These are phyloP conservation scores for Lepidocolaptes lacrymiger DNA, from an alignment of 2,797 vertebrate species.

Conservation along the genomic window DNA sequence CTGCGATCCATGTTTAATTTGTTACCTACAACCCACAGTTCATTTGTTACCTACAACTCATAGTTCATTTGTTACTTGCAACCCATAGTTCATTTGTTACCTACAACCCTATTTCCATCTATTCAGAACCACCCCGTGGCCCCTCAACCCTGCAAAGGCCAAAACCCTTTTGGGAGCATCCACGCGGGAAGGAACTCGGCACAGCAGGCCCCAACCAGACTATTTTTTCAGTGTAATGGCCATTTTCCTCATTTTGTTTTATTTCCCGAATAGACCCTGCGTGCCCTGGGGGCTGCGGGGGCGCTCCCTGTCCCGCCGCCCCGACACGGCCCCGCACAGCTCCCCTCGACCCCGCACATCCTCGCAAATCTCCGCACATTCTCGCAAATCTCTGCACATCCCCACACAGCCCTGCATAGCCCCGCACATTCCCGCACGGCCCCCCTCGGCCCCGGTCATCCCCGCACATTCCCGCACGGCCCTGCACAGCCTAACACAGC, in stretches of 20 bases:
- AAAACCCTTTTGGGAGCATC: background rate
- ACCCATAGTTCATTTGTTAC: background rate
- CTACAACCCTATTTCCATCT: background rate
- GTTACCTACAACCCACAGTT: too few species aligned
- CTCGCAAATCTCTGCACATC: too few species aligned
- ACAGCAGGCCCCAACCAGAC: background rate
- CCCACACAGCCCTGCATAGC: too few species aligned
- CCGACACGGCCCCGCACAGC: background rate
- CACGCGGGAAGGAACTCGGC: accelerated
- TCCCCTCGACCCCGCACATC: background rate
- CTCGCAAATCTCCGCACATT: background rate
- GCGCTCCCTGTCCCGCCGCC: background rate
- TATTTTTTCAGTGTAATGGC: background rate
- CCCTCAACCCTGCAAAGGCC: accelerated
- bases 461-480: too few species aligned
- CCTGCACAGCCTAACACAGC: background rate
- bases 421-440: too few species aligned
- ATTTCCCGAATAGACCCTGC: accelerated
- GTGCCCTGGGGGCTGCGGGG: background rate
- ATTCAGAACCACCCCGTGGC: background rate
- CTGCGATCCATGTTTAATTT: accelerated
- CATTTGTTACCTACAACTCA: accelerated
- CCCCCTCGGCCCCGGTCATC: too few species aligned
- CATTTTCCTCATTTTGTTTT: background rate
- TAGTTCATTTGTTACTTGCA: background rate